Evolutionary conservation across 2,113 vertebrate species (phyloP).

Genomic region (Malurus melanocephalus): DNA sequence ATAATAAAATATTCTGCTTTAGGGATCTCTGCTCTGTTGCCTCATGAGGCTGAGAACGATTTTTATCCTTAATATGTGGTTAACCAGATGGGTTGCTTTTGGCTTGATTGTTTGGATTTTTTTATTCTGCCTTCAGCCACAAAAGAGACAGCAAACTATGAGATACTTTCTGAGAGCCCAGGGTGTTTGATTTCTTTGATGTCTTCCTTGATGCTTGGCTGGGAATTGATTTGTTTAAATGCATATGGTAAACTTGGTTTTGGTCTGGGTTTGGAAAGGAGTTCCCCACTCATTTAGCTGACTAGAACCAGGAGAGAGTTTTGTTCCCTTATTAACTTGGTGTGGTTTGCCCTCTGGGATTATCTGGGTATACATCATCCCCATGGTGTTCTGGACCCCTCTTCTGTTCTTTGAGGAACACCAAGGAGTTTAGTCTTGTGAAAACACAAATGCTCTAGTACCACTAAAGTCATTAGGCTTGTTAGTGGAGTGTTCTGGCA

Average conservation of each 20-base stretch:
- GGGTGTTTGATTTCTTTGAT: background rate
- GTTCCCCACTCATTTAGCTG: background rate
- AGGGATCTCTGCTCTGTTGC: background rate
- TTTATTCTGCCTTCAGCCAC: background rate
- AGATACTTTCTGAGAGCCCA: background rate
- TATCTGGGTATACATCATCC: background rate
- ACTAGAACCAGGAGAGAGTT: background rate
- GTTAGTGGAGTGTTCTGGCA: background rate
- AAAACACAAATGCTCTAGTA: background rate
- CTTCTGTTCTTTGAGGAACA: background rate
- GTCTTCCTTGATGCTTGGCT: background rate
- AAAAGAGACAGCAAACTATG: background rate
- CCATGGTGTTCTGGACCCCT: background rate
- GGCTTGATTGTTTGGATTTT: background rate
- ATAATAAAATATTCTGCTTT: conserved; percentile 9
- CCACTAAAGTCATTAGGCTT: background rate
- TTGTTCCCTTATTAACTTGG: background rate
- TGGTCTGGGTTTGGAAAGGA: background rate
- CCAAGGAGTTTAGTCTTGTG: background rate
- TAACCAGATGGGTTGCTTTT: conserved; percentile 1
- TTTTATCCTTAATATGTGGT: background rate
- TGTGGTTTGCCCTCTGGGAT: background rate
- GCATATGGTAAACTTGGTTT: background rate
- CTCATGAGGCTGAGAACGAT: background rate
- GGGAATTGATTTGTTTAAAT: background rate